A percentile compares a stretch with the other conserved stretches of the same genome.
phyloP scores from a whole-genome alignment of 2,888 invertebrate genomes.

The Xanthia togata region DNA sequence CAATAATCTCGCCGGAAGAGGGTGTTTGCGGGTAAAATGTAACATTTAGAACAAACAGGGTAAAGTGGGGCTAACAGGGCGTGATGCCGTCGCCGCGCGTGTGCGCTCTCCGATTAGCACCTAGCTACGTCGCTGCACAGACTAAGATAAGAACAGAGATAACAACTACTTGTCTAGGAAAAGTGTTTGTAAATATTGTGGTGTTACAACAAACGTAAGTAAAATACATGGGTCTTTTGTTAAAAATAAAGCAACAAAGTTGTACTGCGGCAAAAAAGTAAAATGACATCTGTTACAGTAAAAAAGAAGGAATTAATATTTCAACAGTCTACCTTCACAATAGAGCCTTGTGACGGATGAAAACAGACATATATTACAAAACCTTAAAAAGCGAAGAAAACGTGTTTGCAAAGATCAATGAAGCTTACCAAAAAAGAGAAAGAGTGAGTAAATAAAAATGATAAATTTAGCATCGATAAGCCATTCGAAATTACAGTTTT shows the following conservation, averaged over 20 bases:
- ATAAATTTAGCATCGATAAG: neutral
- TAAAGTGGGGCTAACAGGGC: slow-evolving; percentile 84
- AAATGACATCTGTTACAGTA: neutral
- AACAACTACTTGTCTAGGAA: slow-evolving; percentile 51
- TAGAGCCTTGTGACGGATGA: neutral
- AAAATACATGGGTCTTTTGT: neutral
- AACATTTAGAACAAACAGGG: slow-evolving; percentile 85
- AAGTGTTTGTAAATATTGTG: slow-evolving; percentile 56
- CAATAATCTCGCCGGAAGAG: slow-evolving; percentile 86
- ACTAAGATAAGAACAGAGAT: slow-evolving; percentile 68
- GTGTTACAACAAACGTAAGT: slow-evolving; percentile 32
- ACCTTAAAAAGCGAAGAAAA: neutral
- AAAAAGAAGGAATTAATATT: neutral
- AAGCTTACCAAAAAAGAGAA: slow-evolving; percentile 17
- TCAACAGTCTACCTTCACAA: neutral
- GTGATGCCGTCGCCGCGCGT: slow-evolving; percentile 74
- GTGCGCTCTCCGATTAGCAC: slow-evolving; percentile 85
- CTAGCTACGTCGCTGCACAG: slow-evolving; percentile 72
- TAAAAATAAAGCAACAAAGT: neutral
- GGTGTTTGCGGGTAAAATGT: slow-evolving; percentile 86
- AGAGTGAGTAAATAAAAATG: slow-evolving; percentile 28
- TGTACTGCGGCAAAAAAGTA: too few relatives aligned
- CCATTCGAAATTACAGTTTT: slow-evolving; percentile 32
- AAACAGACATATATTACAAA: neutral
- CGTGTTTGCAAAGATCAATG: neutral